Evolutionary conservation across 2,113 vertebrate species (phyloP), one percentile per base, ranked within the genome.

Genomic region (Poecile atricapillus): DNA sequence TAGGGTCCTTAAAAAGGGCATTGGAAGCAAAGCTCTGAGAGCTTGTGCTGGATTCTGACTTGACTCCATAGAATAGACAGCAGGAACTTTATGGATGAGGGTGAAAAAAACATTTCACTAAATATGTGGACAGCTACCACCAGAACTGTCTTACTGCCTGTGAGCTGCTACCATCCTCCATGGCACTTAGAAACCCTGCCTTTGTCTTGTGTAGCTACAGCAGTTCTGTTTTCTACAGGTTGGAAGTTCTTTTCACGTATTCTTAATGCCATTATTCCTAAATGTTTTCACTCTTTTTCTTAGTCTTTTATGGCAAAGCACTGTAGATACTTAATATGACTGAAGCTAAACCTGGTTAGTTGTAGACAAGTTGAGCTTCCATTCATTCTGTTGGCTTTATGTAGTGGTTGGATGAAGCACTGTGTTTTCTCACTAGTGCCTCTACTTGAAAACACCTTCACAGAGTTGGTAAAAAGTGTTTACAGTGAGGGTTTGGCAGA

Each of bases 21-120:
- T 10, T 68, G 55, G 41, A 68, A 64, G 15, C 35, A 25, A 52
- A 71, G 44, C 20, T 6, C 16, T 56, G 33, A 11, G 37, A 55
- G n/a, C 30, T 30, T 77, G 33, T 8, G 12, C 18, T 62, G 60
- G 28, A 11, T 12, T 78, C 4, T 37, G 67, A 63, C 24, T 77
- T 39, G n/a, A 43, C 16, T 71, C 28, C 3, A 7, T 23, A 56
- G 23, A 59, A 8, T 0, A 39, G 15, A 23, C 6, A 53, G 30
- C 9, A 21, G 47, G 27, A 62, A 23, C 56, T 89, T 70, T 27
- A 62, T 5, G 41, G 13, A 8, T 22, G 17, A 46, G 22, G 18
- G 1, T 13, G 31, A 4, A 10, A 18, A 50, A 41, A 19, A 10
- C 0, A 28, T 10, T 11, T 35, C 4, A 13, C 2, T 23, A 15